Evolutionary conservation across 2,797 vertebrate genomes (phyloP), one percentile per base, ranked within the genome.

Genomic region (Sebastes kiyomatsui): DNA sequence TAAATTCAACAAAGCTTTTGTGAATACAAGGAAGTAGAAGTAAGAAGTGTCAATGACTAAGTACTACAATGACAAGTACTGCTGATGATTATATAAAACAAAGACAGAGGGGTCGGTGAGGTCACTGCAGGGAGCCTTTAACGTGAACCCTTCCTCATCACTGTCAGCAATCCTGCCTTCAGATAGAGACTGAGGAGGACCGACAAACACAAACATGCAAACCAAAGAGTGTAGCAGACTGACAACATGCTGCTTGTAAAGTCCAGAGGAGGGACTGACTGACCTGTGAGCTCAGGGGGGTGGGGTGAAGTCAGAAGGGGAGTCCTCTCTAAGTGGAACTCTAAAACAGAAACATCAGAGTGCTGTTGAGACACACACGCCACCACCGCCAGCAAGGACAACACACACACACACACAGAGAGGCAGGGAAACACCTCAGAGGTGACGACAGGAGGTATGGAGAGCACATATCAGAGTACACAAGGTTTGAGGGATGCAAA

Each of bases 251-350:
- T 96, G 95, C 95, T 95, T 96, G 92, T 93, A 96, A 97, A 97
- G 92, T 93, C 93, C 95, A 97, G 90, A 96, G 96, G 96, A 93
- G 94, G 95, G 91, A 97, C 97, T 96, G 91, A 99, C 98, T 99
- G 97, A 99, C 98, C 98, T 99, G 98, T 99, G 94, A 99, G 97
- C 96, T 99, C 98, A 93, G 98, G 97, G 96, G 98, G 98, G 95
- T 99, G 98, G 96, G 98, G 98, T 98, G 98, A 98, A 96, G 98
- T 99, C 97, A 99, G 97, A 97, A 99, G 98, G 96, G 98, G 98
- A 96, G 98, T 99, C 98, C 98, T 97, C 97, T 99, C 98, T 99
- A 99, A 99, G 97, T 99, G 98, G 97, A 99, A 99, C 95, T 99
- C 98, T 99, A 98, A 97, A 99, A 99, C 75, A 96, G 96, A 99